Evolutionary conservation across 35 echinoderm and acorn worm genomes (phyloP).

Genomic region (Lytechinus pictus): DNA sequence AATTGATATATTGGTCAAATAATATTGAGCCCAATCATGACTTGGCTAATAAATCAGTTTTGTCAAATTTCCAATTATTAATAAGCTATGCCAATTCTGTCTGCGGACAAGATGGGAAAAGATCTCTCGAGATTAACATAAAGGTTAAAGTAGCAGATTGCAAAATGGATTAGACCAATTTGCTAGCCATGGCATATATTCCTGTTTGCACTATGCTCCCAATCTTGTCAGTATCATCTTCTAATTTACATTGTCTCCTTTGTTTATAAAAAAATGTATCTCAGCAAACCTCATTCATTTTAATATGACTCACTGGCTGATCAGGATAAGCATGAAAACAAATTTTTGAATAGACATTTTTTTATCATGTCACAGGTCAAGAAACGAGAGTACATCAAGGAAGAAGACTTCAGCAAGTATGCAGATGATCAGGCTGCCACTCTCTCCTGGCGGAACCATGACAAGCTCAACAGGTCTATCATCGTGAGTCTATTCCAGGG

Average conservation of each 20-base stretch:
- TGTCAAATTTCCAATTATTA: too few species aligned
- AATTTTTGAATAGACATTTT: background rate
- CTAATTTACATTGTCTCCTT: background rate
- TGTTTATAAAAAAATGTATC: background rate
- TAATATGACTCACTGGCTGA: background rate
- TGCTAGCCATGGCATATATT: too few species aligned
- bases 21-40: too few species aligned
- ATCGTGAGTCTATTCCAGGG: conserved; percentile 92
- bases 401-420: conserved; percentile 81
- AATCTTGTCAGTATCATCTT: background rate
- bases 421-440: conserved; percentile 58
- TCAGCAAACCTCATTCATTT: background rate
- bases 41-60: too few species aligned
- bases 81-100: too few species aligned
- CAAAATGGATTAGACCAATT: too few species aligned
- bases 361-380: conserved; percentile 61
- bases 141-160: too few species aligned
- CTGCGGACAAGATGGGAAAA: too few species aligned
- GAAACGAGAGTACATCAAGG: conserved; percentile 89
- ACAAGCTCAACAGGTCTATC: conserved; percentile 86
- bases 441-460: conserved; percentile 82
- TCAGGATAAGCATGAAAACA: background rate
- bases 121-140: too few species aligned
- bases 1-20: too few species aligned
- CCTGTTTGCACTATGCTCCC: too few species aligned